Conservation (phyloP, 2,113 vertebrate genomes). For the Oophaga pumilio region DNA sequence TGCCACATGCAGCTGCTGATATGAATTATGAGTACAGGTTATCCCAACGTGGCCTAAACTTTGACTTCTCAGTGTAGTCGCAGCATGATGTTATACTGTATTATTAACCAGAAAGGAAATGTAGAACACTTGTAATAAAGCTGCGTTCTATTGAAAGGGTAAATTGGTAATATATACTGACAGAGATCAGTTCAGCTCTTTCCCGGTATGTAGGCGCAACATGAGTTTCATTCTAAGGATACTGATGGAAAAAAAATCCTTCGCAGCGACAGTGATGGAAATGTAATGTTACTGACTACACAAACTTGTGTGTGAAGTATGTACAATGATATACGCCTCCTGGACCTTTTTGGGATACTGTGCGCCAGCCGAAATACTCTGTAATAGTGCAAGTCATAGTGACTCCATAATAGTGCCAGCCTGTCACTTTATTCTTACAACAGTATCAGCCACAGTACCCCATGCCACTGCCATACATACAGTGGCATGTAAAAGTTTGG, state of each 20-base stretch:
- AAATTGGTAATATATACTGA: not conserved
- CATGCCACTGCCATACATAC: too few relatives aligned
- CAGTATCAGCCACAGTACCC: too few relatives aligned
- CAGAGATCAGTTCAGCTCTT: not conserved
- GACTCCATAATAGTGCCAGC: too few relatives aligned
- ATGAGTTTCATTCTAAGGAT: not conserved
- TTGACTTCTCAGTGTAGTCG: not conserved
- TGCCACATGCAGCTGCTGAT: slow-evolving; percentile 7
- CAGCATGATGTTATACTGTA: slow-evolving; percentile 2
- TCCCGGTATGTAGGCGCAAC: not conserved
- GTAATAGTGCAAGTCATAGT: too few relatives aligned
- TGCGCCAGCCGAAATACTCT: not conserved
- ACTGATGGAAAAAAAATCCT: not conserved
- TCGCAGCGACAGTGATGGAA: not conserved
- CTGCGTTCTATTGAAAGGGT: not conserved
- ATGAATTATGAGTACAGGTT: slow-evolving; percentile 27
- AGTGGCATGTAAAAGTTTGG: too few relatives aligned
- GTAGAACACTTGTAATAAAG: slow-evolving; percentile 11
- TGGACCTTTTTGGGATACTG: not conserved
- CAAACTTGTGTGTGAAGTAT: not conserved
- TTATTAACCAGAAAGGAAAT: slow-evolving; percentile 7
- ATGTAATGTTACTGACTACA: not conserved
- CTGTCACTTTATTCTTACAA: too few relatives aligned
- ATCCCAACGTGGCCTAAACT: slow-evolving; percentile 29
- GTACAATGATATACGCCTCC: not conserved